These are phyloP conservation scores for Theocolax elegans DNA, from an alignment of 1,140 invertebrate genomes.

Conservation along the genomic window DNA sequence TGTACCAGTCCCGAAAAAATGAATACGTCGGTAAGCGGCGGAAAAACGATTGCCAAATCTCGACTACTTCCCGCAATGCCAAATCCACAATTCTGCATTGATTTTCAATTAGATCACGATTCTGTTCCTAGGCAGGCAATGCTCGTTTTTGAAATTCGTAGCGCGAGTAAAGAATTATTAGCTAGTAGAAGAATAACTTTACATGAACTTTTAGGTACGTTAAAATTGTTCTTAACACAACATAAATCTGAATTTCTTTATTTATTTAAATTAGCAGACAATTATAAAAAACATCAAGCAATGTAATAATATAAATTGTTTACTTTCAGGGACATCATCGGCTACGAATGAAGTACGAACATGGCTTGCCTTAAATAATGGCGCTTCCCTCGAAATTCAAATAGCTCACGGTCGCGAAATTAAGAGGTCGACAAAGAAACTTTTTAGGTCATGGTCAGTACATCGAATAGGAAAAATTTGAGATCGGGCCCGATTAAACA, in stretches of 20 bases:
- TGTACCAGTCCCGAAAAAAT: constrained; percentile 58
- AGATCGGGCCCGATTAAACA: neutral
- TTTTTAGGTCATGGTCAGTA: constrained; percentile 66
- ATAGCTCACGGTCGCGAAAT: constrained; percentile 62
- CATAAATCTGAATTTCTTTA: no score
- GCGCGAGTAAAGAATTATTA: constrained; percentile 62
- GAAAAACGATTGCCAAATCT: constrained; percentile 63
- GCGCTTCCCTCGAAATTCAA: constrained; percentile 64
- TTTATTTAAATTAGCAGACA: no score
- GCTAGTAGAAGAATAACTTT: constrained; percentile 61
- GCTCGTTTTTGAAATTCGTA: constrained; percentile 63
- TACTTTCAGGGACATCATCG: constrained; percentile 52
- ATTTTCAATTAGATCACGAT: constrained; percentile 59
- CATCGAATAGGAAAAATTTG: constrained; percentile 65
- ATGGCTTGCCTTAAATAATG: constrained; percentile 63
- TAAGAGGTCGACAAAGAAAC: constrained; percentile 59
- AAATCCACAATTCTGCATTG: constrained; percentile 62
- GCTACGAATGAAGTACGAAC: constrained; percentile 61
- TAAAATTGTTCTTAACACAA: neutral
- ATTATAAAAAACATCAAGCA: no score
- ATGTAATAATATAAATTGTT: neutral
- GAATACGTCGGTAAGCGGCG: constrained; percentile 48
- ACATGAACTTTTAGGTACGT: constrained; percentile 62
- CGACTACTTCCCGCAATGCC: constrained; percentile 60
- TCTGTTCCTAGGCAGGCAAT: constrained; percentile 58